Percentiles rank a stretch among this genome's conserved stretches.
These are phyloP conservation scores for Tethea ocularis DNA, from an alignment of 2,888 invertebrate genomes.

Conservation along the genomic window DNA sequence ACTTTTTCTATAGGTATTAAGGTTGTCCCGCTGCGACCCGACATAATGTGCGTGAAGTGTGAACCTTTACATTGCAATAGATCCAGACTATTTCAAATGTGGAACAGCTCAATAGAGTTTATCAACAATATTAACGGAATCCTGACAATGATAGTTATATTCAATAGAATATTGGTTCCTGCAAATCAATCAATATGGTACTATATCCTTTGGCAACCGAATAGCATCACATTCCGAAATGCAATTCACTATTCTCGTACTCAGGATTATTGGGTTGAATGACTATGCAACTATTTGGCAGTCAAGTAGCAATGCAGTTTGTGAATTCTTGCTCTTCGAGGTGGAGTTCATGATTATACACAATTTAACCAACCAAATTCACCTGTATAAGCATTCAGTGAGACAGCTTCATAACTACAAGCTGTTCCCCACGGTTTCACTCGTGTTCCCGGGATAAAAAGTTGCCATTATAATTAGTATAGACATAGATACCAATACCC, in stretches of 20 bases:
- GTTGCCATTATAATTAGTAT: no score
- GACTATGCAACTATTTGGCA: not conserved
- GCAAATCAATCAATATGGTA: not conserved
- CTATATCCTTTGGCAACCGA: not conserved
- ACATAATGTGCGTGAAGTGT: no score
- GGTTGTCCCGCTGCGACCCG: no score
- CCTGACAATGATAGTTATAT: constrained; percentile 6
- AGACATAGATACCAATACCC: no score
- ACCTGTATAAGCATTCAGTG: no score
- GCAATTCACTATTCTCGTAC: not conserved
- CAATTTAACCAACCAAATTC: no score
- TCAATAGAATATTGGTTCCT: not conserved
- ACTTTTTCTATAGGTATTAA: no score
- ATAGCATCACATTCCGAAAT: not conserved
- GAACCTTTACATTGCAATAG: no score
- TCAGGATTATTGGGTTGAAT: not conserved
- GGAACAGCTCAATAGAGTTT: not conserved
- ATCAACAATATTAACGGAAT: constrained; percentile 4
- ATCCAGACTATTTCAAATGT: not conserved
- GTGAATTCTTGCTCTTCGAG: not conserved
- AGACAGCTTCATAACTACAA: no score
- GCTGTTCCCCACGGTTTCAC: no score
- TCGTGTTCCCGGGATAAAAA: no score
- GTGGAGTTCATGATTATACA: not conserved
- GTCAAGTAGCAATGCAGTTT: not conserved